phyloP scores from a whole-genome alignment of 2,888 invertebrate genomes.

The Apoderus coryli region DNA sequence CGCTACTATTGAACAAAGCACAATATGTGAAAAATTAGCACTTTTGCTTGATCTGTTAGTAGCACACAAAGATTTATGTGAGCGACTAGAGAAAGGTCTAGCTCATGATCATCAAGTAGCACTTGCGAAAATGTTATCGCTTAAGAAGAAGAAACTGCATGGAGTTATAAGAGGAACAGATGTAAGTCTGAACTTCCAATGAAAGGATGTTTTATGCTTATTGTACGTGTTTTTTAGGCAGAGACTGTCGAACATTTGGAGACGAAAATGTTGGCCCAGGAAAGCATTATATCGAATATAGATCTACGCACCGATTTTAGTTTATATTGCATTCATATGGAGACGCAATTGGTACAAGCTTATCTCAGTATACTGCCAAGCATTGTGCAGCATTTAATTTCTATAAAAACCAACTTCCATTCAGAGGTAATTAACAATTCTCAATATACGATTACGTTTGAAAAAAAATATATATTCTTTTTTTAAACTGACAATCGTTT shows the following conservation, averaged over 20 bases:
- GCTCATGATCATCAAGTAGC: slow-evolving; percentile 47
- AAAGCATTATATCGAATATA: slow-evolving; percentile 44
- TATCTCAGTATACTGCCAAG: slow-evolving; percentile 44
- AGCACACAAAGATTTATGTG: slow-evolving; percentile 42
- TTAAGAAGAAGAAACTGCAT: slow-evolving; percentile 47
- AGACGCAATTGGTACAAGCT: slow-evolving; percentile 44
- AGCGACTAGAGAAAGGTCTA: slow-evolving; percentile 44
- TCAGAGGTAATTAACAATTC: slow-evolving; percentile 34
- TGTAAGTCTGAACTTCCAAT: slow-evolving; percentile 29
- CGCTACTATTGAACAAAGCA: slow-evolving; percentile 38
- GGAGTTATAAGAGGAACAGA: slow-evolving; percentile 46
- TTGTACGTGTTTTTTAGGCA: slow-evolving; percentile 29
- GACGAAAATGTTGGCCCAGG: slow-evolving; percentile 46
- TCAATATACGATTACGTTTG: slow-evolving; percentile 4
- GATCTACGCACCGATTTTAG: slow-evolving; percentile 46
- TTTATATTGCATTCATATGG: slow-evolving; percentile 45
- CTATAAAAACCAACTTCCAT: slow-evolving; percentile 38
- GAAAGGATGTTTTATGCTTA: slow-evolving; percentile 5
- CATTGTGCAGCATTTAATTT: slow-evolving; percentile 41
- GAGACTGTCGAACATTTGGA: slow-evolving; percentile 46
- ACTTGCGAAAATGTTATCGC: slow-evolving; percentile 42
- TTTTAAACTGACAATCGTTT: no score
- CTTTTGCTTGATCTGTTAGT: slow-evolving; percentile 39
- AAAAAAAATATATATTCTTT: no score
- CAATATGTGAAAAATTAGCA: slow-evolving; percentile 39